Evolutionary conservation across 2,797 vertebrate genomes (phyloP).

Genomic region (Spinus pinus): DNA sequence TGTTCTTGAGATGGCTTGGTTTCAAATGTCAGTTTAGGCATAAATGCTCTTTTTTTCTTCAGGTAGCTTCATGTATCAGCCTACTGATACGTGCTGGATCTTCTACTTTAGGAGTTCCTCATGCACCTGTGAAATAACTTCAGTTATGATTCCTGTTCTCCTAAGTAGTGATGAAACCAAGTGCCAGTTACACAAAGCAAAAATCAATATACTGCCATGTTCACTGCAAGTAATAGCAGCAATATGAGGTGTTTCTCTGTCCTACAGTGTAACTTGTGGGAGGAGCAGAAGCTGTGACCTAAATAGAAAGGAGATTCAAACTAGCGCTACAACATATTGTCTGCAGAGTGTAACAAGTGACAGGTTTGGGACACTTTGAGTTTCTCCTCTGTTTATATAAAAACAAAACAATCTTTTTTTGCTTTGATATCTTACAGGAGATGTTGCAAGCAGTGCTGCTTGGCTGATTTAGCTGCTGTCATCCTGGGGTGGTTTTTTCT

Average conservation of each 20-base stretch:
- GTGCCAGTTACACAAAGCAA: background rate
- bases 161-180: background rate
- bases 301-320: constrained; percentile 19
- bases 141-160: background rate
- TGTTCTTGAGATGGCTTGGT: background rate
- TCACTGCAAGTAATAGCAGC: background rate
- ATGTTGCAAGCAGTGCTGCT: background rate
- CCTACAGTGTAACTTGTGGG: background rate
- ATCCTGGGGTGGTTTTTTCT: fast-evolving
- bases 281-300: constrained; percentile 22
- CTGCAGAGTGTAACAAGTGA: background rate
- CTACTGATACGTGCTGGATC: background rate
- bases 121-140: background rate
- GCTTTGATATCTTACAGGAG: background rate
- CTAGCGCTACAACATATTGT: background rate
- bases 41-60: background rate
- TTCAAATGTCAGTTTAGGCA: background rate
- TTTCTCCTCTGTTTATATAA: background rate
- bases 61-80: background rate
- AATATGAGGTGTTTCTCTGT: background rate
- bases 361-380: constrained; percentile 22
- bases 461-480: background rate
- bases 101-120: background rate
- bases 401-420: background rate
- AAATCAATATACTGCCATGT: background rate